Evolutionary conservation across 1,140 invertebrate species (phyloP).

Genomic region (Holotrichia oblita): DNA sequence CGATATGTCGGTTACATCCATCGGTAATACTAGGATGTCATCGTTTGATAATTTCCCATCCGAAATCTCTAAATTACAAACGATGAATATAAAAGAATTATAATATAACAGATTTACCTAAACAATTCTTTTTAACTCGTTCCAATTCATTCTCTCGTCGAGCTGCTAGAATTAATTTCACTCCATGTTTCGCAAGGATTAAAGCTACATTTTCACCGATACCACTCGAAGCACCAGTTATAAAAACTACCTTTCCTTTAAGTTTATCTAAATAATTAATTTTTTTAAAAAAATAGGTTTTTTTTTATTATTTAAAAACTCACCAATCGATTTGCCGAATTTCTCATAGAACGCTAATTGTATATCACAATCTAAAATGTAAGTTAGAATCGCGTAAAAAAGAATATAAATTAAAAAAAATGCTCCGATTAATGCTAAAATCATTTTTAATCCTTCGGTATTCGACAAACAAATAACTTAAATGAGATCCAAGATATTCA

Average conservation of each 20-base stretch:
- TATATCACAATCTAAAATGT: conserved; percentile 68
- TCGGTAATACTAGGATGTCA: conserved; percentile 75
- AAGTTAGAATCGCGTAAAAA: conserved; percentile 49
- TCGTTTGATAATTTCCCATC: conserved; percentile 65
- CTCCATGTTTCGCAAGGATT: conserved; percentile 74
- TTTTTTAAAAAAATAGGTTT: conserved; percentile 56
- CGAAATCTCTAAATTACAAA: conserved; percentile 51
- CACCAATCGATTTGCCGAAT: conserved; percentile 70
- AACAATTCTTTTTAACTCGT: conserved; percentile 75
- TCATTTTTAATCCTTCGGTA: neutral
- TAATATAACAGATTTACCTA: conserved; percentile 61
- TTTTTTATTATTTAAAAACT: conserved; percentile 46
- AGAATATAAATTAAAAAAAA: neutral
- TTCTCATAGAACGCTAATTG: conserved; percentile 66
- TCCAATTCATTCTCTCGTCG: conserved; percentile 76
- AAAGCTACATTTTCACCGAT: conserved; percentile 84
- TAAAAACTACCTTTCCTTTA: conserved; percentile 83
- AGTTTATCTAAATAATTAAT: conserved; percentile 56
- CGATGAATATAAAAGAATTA: conserved; percentile 45
- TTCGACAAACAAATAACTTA: neutral
- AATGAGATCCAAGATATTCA: no score
- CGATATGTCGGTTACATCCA: conserved; percentile 74
- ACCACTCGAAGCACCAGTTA: conserved; percentile 89
- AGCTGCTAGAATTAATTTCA: conserved; percentile 79
- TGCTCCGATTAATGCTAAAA: neutral